A percentile compares a stretch with the other conserved stretches of the same genome.
phyloP scores from a whole-genome alignment of 2,797 vertebrate genomes.

The Pseudochaenichthys georgianus region DNA sequence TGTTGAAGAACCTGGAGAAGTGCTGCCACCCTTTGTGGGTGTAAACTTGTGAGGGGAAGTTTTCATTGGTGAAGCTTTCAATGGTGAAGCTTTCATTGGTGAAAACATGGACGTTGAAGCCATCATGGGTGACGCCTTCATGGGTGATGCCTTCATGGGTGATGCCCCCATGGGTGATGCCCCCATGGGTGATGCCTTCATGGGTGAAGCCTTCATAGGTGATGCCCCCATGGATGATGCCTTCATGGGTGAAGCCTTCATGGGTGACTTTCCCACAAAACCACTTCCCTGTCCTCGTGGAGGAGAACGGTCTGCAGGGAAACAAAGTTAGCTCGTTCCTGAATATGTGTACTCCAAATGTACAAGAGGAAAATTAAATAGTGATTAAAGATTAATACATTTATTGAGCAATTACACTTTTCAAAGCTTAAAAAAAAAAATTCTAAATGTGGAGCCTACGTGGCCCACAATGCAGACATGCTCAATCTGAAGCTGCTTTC shows the following conservation, averaged over 20 bases:
- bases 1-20: conserved; percentile 81
- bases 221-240: conserved; percentile 55
- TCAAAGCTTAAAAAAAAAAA: no score
- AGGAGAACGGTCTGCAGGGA: conserved; percentile 25
- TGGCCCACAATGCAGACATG: no score
- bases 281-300: conserved; percentile 74
- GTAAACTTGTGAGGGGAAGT: conserved; percentile 67
- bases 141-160: conserved; percentile 28
- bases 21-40: conserved; percentile 52
- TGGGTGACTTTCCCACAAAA: conserved; percentile 62
- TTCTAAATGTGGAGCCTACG: no score
- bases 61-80: conserved; percentile 53
- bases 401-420: not conserved
- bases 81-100: not conserved
- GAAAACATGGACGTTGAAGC: not conserved
- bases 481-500: no score
- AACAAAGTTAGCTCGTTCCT: conserved; percentile 19
- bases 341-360: not conserved
- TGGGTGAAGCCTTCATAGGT: conserved; percentile 41
- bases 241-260: conserved; percentile 52
- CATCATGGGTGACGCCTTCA: conserved; percentile 14
- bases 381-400: not conserved
- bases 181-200: conserved; percentile 51
- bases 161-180: conserved; percentile 64
- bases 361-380: not conserved